phyloP scores from a whole-genome alignment of 2,113 vertebrate species.

The Irena cyanogastra region DNA sequence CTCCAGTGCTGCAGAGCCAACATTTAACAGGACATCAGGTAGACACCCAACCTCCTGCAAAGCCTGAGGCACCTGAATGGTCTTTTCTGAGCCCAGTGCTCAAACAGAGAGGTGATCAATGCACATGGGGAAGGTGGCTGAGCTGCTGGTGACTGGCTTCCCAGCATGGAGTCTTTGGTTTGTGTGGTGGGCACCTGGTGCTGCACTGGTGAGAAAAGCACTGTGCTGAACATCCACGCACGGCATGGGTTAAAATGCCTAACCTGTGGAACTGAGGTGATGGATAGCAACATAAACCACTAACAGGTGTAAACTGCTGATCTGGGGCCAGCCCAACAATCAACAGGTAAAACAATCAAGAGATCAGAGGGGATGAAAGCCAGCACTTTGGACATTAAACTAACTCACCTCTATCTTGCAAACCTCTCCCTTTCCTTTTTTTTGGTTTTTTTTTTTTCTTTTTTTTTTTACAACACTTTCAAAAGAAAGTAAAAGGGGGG shows the following conservation, averaged over 20 bases:
- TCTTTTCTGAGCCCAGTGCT: not conserved
- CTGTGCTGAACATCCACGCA: accelerated
- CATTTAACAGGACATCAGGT: not conserved
- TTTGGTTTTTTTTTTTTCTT: not conserved
- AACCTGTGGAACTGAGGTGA: not conserved
- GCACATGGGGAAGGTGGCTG: not conserved
- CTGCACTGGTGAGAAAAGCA: not conserved
- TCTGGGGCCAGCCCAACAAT: not conserved
- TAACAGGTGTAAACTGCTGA: not conserved
- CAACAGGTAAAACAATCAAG: not conserved
- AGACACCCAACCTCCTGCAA: not conserved
- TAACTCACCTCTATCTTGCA: not conserved
- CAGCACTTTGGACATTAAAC: not conserved
- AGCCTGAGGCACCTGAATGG: not conserved
- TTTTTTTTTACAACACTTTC: not conserved
- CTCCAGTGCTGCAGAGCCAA: not conserved
- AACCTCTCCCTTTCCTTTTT: not conserved
- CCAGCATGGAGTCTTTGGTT: accelerated
- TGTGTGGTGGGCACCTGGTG: accelerated
- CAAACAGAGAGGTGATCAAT: not conserved
- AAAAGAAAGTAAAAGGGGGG: not conserved
- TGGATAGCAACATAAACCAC: not conserved
- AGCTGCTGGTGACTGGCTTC: not conserved
- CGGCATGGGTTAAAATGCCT: not conserved
- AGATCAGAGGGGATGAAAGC: not conserved